Evolutionary conservation across 1,140 invertebrate species (phyloP), one percentile per base, ranked within the genome.

Genomic region (Lepidostoma basale): DNA sequence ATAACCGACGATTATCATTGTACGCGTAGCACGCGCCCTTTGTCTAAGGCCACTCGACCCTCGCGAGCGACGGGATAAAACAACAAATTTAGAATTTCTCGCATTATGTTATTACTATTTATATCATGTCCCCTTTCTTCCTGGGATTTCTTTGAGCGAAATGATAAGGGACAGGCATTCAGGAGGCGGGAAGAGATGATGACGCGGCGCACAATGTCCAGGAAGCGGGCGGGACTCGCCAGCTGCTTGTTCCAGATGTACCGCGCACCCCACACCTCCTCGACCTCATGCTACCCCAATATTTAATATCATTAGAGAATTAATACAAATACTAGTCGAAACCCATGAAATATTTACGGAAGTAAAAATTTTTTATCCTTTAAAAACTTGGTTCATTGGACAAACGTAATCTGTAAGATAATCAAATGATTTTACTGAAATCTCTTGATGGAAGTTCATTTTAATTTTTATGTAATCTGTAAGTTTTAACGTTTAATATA

Each of bases 161-260:
- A 68, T 72, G 70, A 72, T 72, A 72, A 72, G 70, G 67, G 70
- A 72, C 70, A 65, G 36, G 36, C 70, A 72, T 72, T 72, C 70
- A 68, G 62, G 42, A 52, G 60, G 40, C 47, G 49, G 67, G 26
- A 28, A 40, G 49, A 62, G 66, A 68, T 68, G 58, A 62, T 62
- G 62, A 68, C 66, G 62, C 64, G 42, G 5, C 16, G 54, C 62
- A 72, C 70, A 72, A 72, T 62, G 66, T 72, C 70, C 70, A 72
- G 70, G 70, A 72, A 72, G 45, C 67, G 62, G 70, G 70, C 70
- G 67, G 70, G 26, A 62, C 56, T 20, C 44, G 42, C 26, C 42
- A 49, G 60, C 60, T 47, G 60, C 60, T 30, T n/a, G 9, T 33
- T 49, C 42, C 42, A 63, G 42, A 63, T 47, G 44, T 63, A 49